These are phyloP conservation scores for Eueides isabella DNA, from an alignment of 1,140 invertebrate species.

Conservation along the genomic window DNA sequence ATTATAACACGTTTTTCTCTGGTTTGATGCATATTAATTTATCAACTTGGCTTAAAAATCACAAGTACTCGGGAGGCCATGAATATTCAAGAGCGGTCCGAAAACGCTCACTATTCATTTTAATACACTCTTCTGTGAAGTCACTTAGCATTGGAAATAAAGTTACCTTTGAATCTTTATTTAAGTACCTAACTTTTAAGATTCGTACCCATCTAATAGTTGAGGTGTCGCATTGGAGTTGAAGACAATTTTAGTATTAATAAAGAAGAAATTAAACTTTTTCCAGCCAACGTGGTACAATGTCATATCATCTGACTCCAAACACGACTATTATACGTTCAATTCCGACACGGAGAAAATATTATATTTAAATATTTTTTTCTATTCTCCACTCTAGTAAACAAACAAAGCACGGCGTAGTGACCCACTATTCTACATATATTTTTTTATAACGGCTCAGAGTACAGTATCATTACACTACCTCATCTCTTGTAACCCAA, in stretches of 20 bases:
- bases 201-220: background rate
- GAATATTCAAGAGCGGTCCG: constrained; percentile 1
- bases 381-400: too few relatives aligned
- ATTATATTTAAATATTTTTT: too few relatives aligned
- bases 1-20: background rate
- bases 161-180: background rate
- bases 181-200: background rate
- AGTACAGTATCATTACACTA: too few relatives aligned
- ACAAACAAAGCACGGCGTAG: too few relatives aligned
- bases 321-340: too few relatives aligned
- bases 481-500: too few relatives aligned
- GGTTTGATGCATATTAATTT: background rate
- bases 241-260: background rate
- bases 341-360: too few relatives aligned
- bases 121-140: constrained; percentile 2
- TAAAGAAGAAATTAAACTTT: background rate
- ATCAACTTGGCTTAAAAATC: constrained; percentile 1
- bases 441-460: too few relatives aligned
- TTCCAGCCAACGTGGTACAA: background rate
- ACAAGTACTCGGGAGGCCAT: background rate
- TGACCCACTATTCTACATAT: too few relatives aligned
- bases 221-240: background rate
- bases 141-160: background rate
- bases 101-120: constrained; percentile 5
- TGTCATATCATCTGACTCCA: too few relatives aligned